phyloP scores from a whole-genome alignment of 2,888 invertebrate genomes.

The Melanchra persicariae region DNA sequence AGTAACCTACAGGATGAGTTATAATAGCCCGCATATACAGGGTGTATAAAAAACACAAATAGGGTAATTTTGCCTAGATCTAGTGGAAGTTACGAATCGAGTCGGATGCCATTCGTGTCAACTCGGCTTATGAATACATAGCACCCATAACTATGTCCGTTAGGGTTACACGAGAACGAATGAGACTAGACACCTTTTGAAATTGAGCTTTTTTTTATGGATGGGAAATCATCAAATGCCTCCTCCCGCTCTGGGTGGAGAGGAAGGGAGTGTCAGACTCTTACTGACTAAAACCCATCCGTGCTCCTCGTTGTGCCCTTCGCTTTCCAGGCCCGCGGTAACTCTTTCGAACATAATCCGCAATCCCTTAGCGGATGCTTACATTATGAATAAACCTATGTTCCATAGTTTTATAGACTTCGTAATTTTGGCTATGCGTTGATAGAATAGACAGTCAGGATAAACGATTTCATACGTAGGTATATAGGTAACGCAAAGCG shows the following conservation, averaged over 20 bases:
- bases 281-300: not conserved
- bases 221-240: not conserved
- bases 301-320: too few species aligned
- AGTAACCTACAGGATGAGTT: conserved; percentile 28
- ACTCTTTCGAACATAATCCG: too few species aligned
- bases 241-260: not conserved
- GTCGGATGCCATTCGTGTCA: conserved; percentile 49
- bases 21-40: conserved; percentile 28
- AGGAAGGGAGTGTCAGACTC: not conserved
- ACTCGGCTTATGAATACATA: conserved; percentile 51
- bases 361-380: too few species aligned
- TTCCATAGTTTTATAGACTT: too few species aligned
- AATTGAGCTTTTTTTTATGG: conserved; percentile 1
- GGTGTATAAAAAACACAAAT: conserved; percentile 42
- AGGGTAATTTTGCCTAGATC: conserved; percentile 44
- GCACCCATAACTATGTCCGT: conserved; percentile 36
- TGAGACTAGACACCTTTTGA: conserved; percentile 18
- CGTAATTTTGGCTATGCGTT: too few species aligned
- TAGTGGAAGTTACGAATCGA: conserved; percentile 34
- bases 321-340: too few species aligned
- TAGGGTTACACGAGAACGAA: conserved; percentile 10
- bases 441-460: too few species aligned
- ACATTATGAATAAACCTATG: too few species aligned
- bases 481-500: not conserved
- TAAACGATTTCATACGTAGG: too few species aligned